A percentile compares a stretch with the other conserved stretches of the same genome.
These are phyloP conservation scores for Mystacornis crossleyi DNA, from an alignment of 2,113 vertebrate genomes.

Conservation along the genomic window DNA sequence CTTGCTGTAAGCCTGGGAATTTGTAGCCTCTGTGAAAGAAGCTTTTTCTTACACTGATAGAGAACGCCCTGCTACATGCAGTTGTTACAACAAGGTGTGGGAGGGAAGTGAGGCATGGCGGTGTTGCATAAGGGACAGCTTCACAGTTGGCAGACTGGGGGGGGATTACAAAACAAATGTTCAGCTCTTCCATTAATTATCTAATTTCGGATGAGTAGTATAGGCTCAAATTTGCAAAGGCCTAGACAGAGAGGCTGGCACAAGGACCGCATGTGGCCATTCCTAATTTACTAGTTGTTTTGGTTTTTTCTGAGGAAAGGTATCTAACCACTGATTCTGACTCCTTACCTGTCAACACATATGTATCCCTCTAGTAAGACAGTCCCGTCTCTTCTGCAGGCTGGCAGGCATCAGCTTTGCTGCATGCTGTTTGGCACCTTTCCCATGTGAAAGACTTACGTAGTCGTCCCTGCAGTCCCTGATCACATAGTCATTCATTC, in stretches of 20 bases:
- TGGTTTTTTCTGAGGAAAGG: background rate
- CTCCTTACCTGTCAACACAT: background rate
- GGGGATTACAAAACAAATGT: background rate
- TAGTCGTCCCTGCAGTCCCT: background rate
- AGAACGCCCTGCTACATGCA: background rate
- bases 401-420: background rate
- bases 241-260: background rate
- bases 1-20: conserved; percentile 1
- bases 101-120: background rate
- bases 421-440: background rate
- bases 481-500: background rate
- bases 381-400: background rate
- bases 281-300: background rate
- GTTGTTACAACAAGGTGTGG: background rate
- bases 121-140: background rate
- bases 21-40: background rate
- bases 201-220: background rate
- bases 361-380: fast-evolving
- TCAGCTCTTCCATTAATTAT: background rate
- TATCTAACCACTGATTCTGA: background rate
- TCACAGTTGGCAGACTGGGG: background rate
- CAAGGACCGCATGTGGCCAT: background rate
- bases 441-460: background rate
- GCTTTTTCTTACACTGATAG: background rate
- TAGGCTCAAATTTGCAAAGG: background rate